Base-by-base conservation (phyloP, 1,140 invertebrate species). In the Pseudomyrmex dendroicus region DNA sequence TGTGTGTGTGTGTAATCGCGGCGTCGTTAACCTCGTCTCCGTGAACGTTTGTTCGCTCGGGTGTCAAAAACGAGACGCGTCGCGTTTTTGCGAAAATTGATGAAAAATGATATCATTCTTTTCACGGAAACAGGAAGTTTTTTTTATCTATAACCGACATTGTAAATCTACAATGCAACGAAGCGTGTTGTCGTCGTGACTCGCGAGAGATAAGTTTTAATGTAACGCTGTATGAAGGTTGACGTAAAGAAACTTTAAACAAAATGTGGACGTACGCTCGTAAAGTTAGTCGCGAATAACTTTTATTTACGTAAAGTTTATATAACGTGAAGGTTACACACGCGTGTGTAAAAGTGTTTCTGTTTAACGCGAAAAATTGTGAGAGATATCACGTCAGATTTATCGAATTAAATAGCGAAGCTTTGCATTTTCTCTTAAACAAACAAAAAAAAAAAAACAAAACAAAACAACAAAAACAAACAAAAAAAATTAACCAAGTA, bases 151-250 rank as follows among this genome's bases (percentile, higher is more conserved):
- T 61, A 61, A 17, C 44, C 44, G 54, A 72, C 70, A 10, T 59
- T 12, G n/a, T 20, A 20, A 10, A 48, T 17, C 48, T 57, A 12
- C 35, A 59, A 44, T 76, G n/a, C 73, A 15, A 66, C 17, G 25
- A 35, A 54, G 25, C 15, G 12, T 52, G 46, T 35, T 70, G 25
- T 70, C 35, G 76, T 35, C 35, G 13, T 80, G 76, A 72, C 76
- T 80, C 66, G 44, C 22, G 22, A 25, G n/a, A 78, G 76, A 78
- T 70, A 70, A 78, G 20, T 70, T 78, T 70, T 68, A 78, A 68
- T 59, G 13, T 59, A 20, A 35, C 52, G 4, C 8, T 35, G 52
- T 17, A 22, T 17, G 52, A 46, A 56, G 17, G 52, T 64, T 56
- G 15, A 13, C 63, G 54, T 72, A 72, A 72, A 70, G 66, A 80